Base-by-base conservation (phyloP, 2,797 vertebrate species). In the Podarcis lilfordi region DNA sequence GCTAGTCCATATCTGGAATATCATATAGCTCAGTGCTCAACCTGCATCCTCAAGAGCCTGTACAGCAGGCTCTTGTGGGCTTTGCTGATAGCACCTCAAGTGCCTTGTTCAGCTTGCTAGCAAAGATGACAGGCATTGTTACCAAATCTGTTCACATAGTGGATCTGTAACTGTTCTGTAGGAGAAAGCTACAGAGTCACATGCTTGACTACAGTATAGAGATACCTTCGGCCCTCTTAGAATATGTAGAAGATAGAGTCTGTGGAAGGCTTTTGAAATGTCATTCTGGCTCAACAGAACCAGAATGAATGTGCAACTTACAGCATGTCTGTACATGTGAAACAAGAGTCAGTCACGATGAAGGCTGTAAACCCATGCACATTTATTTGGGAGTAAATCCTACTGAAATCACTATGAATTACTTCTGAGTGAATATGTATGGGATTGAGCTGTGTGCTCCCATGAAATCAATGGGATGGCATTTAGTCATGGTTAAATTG, bases 321-420 rank as follows among this genome's bases (percentile, higher is more conserved):
- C 59, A 71, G 27, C 64, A 71, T 4, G 45, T 21, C 7, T 50
- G 5, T 23, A 64, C 5, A 45, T 40, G 17, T 55, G 29, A 80
- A 78, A 21, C 15, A 80, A 80, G 37, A 45, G 35, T 32, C 32
- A 23, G 4, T 13, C 32, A 19, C 21, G 3, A 64, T 59, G 21
- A 71, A 80, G 23, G 1, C n/a, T 80, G 9, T 15, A 72, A 61
- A 45, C 50, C 40, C 72, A 64, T 10, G 32, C 1, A 17, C 21
- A 43, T 17, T 71, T 85, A 55, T 8, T 21, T 69, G 4, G n/a
- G 15, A 19, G 9, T 11, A 71, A 19, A 29, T 64, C 10, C 9
- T 27, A 43, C 8, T 80, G 55, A 85, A 75, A 45, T 85, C 40
- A 85, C 17, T 66, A 89, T n/a, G 25, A 72, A 64, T 84, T 43